Evolutionary conservation across 1,140 invertebrate genomes (phyloP), one percentile per base, ranked within the genome.

Genomic region (Caenorhabditis brenneri): DNA sequence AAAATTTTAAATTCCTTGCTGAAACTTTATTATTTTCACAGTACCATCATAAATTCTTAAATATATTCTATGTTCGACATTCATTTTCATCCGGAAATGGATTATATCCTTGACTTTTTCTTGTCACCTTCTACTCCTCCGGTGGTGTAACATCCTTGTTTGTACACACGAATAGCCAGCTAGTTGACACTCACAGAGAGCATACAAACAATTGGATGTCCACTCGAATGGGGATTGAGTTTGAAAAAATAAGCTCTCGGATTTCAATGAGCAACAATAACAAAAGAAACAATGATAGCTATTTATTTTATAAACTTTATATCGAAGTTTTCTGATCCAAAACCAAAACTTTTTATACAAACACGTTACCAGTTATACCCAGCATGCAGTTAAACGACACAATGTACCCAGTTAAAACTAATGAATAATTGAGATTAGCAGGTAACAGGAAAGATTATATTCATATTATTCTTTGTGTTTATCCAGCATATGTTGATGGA

Each of bases 401-500:
- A 27, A 65, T 36, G 31, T 36, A 65, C 58, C 58, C 58, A 65
- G 29, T 65, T 65, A 65, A 65, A 29, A 15, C 7, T 7, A 27
- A 6, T 7, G 6, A 33, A 36, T 29, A 42, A 15, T 36, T 74
- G 36, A 74, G 19, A 74, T 65, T 36, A 65, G 19, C 33, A 7
- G 36, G 16, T n/a, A 36, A 19, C 19, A 9, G 36, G 19, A 33
- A 15, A 10, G 7, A n/a, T 33, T 36, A 55, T 55, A 16, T 7
- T 9, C 1, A 27, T 27, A 55, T 65, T 36, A 65, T 65, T 46
- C 27, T 51, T 65, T 33, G 42, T 85, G 84, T 15, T 85, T 82
- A 10, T 85, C 79, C 79, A 78, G 24, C 84, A 85, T 85, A 46
- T 85, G 84, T 24, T 85, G 53, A 9, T 46, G 81, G 60, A 85